These are phyloP conservation scores for Oceanites oceanicus DNA, from an alignment of 2,113 vertebrate species.

Conservation along the genomic window DNA sequence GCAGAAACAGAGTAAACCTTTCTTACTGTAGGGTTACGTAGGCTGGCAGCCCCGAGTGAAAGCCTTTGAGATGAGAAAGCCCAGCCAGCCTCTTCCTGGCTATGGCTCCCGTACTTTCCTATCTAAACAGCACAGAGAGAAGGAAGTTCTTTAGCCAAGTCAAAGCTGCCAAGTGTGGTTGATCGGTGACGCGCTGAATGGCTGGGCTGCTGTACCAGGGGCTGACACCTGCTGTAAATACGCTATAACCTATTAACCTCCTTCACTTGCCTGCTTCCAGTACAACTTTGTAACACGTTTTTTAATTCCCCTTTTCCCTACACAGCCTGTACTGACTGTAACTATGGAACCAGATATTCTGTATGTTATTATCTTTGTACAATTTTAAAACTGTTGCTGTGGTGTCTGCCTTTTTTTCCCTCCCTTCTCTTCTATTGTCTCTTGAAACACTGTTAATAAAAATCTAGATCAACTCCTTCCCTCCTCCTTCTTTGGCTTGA, in stretches of 20 bases:
- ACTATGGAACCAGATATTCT: conserved; percentile 24
- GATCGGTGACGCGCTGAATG: accelerated
- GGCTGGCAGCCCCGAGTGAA: neutral
- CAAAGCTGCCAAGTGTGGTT: neutral
- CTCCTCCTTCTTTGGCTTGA: neutral
- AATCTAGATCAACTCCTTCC: conserved; percentile 51
- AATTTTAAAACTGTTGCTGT: conserved; percentile 68
- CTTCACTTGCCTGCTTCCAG: conserved; percentile 3
- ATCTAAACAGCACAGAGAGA: neutral
- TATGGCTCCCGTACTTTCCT: neutral
- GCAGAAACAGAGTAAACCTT: accelerated
- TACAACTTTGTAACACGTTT: conserved; percentile 15
- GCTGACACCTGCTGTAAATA: conserved; percentile 51
- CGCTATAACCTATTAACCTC: neutral
- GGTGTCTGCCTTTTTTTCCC: conserved; percentile 46
- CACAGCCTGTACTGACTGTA: conserved; percentile 5
- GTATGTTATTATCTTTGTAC: conserved; percentile 68
- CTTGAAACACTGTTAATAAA: conserved; percentile 76
- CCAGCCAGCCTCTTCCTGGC: neutral
- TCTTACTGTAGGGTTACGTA: accelerated
- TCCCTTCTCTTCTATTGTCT: conserved; percentile 69
- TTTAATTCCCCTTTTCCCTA: neutral
- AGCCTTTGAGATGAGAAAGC: neutral
- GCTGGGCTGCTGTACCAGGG: neutral
- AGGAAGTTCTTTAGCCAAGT: neutral